phyloP scores from a whole-genome alignment of 2,113 vertebrate species.

The Formicarius rufipectus region DNA sequence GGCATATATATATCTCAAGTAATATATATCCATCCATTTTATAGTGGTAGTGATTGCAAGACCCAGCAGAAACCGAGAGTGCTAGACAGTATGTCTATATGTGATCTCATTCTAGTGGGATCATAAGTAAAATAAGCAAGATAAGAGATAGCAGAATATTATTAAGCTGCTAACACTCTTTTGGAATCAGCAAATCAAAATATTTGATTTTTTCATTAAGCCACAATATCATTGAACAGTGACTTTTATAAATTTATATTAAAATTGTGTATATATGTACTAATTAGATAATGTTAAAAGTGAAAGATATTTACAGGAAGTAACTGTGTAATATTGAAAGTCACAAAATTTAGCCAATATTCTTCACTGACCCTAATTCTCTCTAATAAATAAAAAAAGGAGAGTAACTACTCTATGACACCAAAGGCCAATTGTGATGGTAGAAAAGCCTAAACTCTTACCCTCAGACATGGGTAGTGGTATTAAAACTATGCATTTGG shows the following conservation, averaged over 20 bases:
- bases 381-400: background rate
- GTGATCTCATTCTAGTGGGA: background rate
- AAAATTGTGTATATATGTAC: background rate
- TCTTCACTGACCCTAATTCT: background rate
- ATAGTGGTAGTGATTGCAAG: background rate
- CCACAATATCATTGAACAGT: background rate
- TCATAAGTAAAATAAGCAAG: background rate
- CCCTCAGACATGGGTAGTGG: rapidly evolving
- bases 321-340: background rate
- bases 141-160: background rate
- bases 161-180: background rate
- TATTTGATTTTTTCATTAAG: background rate
- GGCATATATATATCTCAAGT: background rate
- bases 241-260: background rate
- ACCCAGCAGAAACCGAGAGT: background rate
- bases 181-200: background rate
- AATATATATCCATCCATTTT: background rate
- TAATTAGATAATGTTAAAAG: background rate
- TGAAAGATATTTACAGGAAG: background rate
- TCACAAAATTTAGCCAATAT: background rate
- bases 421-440: background rate
- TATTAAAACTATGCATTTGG: background rate
- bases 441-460: background rate
- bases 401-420: background rate
- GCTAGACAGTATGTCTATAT: background rate